These are phyloP conservation scores for Chloropsis cyanopogon DNA, from an alignment of 2,113 vertebrate genomes.

Conservation along the genomic window DNA sequence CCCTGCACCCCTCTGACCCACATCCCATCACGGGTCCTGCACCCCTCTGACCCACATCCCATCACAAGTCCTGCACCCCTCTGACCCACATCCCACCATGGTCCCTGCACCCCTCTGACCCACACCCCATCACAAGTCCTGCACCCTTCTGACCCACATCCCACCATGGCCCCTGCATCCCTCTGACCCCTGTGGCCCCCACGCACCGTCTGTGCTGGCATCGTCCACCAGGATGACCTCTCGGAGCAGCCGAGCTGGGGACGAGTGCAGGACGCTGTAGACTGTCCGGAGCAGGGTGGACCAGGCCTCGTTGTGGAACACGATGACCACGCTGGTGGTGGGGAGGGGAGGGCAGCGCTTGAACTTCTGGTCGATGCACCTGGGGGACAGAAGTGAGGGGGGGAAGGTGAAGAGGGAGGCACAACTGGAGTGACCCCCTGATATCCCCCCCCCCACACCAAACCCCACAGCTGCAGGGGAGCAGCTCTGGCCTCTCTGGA, in stretches of 20 bases:
- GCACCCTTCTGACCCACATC: too few species aligned
- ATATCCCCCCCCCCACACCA: background rate
- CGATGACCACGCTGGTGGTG: conserved; percentile 88
- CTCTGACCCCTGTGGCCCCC: background rate
- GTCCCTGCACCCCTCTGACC: too few species aligned
- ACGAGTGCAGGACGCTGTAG: conserved; percentile 88
- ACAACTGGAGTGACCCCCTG: fast-evolving
- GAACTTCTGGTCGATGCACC: conserved; percentile 90
- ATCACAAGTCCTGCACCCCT: fast-evolving
- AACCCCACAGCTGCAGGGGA: background rate
- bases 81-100: background rate
- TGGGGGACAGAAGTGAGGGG: background rate
- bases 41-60: background rate
- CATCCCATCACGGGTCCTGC: fast-evolving
- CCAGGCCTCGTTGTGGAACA: conserved; percentile 94
- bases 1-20: too few species aligned
- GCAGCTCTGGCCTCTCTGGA: background rate
- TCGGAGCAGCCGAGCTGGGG: conserved; percentile 83
- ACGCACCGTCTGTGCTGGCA: conserved; percentile 87
- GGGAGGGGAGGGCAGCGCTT: conserved; percentile 86
- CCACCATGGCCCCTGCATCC: fast-evolving
- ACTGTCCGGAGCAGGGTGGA: conserved; percentile 89
- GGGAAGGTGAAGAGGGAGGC: background rate
- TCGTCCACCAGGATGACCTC: conserved; percentile 95
- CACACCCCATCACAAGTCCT: too few species aligned